Conservation (phyloP, 2,113 vertebrate species). For the Riparia riparia region DNA sequence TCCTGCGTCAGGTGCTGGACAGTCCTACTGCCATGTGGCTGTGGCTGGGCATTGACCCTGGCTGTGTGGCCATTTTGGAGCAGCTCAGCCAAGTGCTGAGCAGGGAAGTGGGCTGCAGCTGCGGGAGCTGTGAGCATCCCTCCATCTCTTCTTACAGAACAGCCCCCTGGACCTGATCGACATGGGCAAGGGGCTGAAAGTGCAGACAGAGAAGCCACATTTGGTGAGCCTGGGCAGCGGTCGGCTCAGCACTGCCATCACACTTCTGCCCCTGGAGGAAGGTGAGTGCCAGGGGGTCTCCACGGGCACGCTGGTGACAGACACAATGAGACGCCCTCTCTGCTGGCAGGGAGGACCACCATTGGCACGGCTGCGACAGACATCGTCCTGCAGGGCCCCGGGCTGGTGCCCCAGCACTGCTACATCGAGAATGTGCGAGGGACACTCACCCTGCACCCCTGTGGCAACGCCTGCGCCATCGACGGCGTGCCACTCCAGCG, state of each 20-base stretch:
- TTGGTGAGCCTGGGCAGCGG: conserved; percentile 96
- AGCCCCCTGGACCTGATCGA: conserved; percentile 92
- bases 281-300: conserved; percentile 74
- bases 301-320: rapidly evolving
- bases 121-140: rapidly evolving
- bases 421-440: conserved; percentile 89
- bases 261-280: conserved; percentile 91
- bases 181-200: conserved; percentile 90
- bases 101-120: not conserved
- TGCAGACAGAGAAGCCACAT: conserved; percentile 93
- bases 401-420: conserved; percentile 87
- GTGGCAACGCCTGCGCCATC: conserved; percentile 86
- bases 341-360: conserved; percentile 84
- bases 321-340: not conserved
- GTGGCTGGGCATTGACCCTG: not conserved
- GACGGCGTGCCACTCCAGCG: conserved; percentile 82
- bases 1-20: rapidly evolving
- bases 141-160: conserved; percentile 73
- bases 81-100: not conserved
- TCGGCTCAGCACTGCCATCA: conserved; percentile 93
- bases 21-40: not conserved
- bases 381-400: conserved; percentile 86
- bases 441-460: conserved; percentile 88
- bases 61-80: rapidly evolving
- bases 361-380: conserved; percentile 86